These are phyloP conservation scores for Psittacara wagleri DNA, from an alignment of 2,113 vertebrate species.

Conservation along the genomic window DNA sequence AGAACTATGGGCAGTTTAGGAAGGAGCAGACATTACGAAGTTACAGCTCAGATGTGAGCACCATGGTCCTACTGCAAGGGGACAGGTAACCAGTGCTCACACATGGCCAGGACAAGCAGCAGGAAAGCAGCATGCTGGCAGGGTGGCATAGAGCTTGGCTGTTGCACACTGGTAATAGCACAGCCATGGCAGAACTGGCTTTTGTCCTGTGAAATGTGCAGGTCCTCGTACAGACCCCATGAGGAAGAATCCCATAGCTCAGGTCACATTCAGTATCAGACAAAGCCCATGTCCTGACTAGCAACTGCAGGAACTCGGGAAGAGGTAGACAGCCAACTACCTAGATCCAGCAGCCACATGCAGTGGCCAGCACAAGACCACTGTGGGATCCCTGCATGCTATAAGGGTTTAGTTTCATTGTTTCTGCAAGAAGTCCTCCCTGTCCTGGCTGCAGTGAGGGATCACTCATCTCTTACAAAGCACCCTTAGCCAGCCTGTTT, in stretches of 20 bases:
- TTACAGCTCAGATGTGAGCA: neutral
- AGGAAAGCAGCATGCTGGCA: neutral
- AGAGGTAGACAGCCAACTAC: neutral
- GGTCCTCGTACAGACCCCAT: neutral
- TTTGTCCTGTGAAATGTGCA: neutral
- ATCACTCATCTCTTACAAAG: neutral
- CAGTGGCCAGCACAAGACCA: neutral
- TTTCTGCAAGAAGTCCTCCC: neutral
- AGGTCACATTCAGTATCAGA: neutral
- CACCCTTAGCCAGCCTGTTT: neutral
- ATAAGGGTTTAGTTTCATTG: neutral
- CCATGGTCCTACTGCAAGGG: neutral
- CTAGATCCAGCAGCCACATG: neutral
- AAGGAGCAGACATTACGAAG: neutral
- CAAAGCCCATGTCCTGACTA: rapidly evolving
- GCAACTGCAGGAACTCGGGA: neutral
- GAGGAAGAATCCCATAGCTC: neutral
- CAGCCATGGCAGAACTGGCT: neutral
- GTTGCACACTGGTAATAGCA: neutral
- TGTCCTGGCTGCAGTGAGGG: neutral
- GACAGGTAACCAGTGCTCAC: neutral
- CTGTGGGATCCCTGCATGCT: no score
- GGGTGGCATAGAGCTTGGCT: neutral
- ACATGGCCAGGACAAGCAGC: neutral
- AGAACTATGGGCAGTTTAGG: neutral